Evolutionary conservation across 2,113 vertebrate species (phyloP).

Genomic region (Argyrosomus japonicus): DNA sequence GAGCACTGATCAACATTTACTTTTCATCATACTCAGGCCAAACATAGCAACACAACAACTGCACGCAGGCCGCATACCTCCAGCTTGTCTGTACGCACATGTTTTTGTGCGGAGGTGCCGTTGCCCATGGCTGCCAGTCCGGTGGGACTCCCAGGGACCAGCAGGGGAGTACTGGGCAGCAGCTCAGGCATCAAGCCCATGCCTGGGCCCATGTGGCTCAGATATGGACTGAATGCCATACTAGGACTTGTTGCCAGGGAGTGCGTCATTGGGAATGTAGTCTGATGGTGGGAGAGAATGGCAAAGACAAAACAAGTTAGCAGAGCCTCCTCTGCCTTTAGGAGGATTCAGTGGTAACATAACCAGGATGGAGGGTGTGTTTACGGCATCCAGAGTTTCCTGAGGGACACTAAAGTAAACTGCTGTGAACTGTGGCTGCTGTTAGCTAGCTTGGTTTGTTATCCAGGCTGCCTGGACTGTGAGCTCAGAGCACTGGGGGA

Average conservation of each 20-base stretch:
- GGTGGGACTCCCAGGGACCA: constrained; percentile 93
- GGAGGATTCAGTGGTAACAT: constrained; percentile 14
- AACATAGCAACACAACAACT: constrained; percentile 58
- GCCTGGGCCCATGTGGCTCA: constrained; percentile 92
- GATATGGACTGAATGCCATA: constrained; percentile 96
- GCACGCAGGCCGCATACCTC: constrained; percentile 87
- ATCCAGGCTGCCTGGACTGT: too few relatives aligned
- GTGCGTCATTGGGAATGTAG: constrained; percentile 91
- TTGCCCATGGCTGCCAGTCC: constrained; percentile 87
- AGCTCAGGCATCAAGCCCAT: constrained; percentile 96
- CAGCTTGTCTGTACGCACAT: constrained; percentile 95
- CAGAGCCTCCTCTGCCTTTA: constrained; percentile 2
- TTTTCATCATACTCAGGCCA: constrained; percentile 46
- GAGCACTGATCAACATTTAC: constrained; percentile 43
- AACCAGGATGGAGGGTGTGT: neutral
- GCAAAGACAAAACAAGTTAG: constrained; percentile 21
- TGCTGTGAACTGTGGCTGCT: too few relatives aligned
- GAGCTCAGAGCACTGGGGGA: too few relatives aligned
- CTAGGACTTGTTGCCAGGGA: constrained; percentile 90
- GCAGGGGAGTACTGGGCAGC: constrained; percentile 91
- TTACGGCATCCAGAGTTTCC: neutral
- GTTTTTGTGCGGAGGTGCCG: constrained; percentile 90
- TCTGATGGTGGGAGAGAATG: constrained; percentile 76
- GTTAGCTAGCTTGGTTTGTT: too few relatives aligned
- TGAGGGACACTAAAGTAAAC: too few relatives aligned